Base-by-base conservation (phyloP, 2,113 vertebrate genomes). In the Hoplias malabaricus region DNA sequence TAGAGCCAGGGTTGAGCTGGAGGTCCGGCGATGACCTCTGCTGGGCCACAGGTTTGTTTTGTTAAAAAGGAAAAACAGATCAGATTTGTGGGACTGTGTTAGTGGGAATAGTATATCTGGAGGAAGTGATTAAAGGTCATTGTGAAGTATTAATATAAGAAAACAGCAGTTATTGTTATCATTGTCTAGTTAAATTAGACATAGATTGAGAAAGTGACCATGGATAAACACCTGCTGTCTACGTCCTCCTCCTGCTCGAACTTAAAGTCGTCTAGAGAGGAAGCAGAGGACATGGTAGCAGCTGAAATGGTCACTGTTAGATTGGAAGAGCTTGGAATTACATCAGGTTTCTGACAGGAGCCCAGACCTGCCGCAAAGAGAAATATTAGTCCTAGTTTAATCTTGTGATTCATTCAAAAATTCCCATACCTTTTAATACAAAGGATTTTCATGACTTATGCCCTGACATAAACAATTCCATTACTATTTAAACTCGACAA, bases 1-100 rank as follows among this genome's bases (percentile, higher is more conserved):
- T 86, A 95, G 84, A 73, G 94, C 95, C 27, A 95, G 89, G 0
- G 96, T 95, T 19, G 95, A 94, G 85, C 91, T 95, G 0, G 94
- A 96, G 83, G 90, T 92, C 43, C 95, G 87, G 12, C 94, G 82
- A 2, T 88, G 92, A 80, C 93, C 93, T 69, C 96, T 98, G 89
- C 63, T 36, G 63, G 29, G 2, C 19, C 59, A 63, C 16, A 36
- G 19, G 14, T 70, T 70, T 21, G 13, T 46, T 29, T 67, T 27
- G 21, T 42, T 67, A 5, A 40, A 33, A 2, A 25, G 12, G 8
- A 66, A 27, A 40, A 68, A 68, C 10, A 46, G 23, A 43, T 25
- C 1, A 21, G 16, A 43, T 14, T 34, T 3, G n/a, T 57, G 23
- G 21, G 19, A 9, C 29, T 59, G 16, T 36, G 53, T 61, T 67